Percentiles rank a stretch among this genome's conserved stretches.
phyloP scores from a whole-genome alignment of 1,140 invertebrate genomes.

The Tetranychus urticae region DNA sequence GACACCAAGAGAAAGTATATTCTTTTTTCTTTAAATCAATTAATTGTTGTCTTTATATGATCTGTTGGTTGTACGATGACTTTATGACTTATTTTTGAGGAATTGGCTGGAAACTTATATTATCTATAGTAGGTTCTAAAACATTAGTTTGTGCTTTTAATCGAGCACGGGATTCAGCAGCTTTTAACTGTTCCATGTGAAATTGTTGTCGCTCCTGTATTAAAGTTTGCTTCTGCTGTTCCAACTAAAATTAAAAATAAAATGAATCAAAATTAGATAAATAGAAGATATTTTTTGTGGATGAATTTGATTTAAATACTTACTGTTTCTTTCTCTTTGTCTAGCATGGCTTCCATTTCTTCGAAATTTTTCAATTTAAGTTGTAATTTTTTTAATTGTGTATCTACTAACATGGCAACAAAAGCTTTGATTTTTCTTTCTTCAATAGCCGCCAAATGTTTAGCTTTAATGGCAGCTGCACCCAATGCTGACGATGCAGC shows the following conservation, averaged over 20 bases:
- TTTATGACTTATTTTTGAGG: too few species aligned
- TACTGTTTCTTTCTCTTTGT: constrained; percentile 68
- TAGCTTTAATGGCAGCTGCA: constrained; percentile 93
- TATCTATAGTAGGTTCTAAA: neutral
- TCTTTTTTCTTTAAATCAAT: too few species aligned
- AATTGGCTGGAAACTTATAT: too few species aligned
- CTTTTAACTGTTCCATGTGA: constrained; percentile 87
- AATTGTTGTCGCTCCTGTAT: constrained; percentile 95
- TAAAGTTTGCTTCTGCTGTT: constrained; percentile 89
- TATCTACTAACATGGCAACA: constrained; percentile 91
- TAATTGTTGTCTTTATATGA: too few species aligned
- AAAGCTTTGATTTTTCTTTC: constrained; percentile 93
- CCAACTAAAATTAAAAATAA: constrained; percentile 29
- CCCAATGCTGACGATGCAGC: constrained; percentile 86
- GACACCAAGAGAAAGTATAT: too few species aligned
- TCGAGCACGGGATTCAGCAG: constrained; percentile 79
- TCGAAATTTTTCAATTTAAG: constrained; percentile 96
- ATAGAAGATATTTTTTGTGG: too few species aligned
- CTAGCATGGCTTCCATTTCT: constrained; percentile 90
- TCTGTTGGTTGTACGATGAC: too few species aligned
- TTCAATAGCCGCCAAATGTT: constrained; percentile 90
- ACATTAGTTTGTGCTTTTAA: constrained; percentile 21
- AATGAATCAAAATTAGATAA: neutral
- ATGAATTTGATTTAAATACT: constrained; percentile 3
- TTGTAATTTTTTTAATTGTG: constrained; percentile 93